phyloP scores from a whole-genome alignment of 2,797 vertebrate genomes.

The Pangasius krempfi region DNA sequence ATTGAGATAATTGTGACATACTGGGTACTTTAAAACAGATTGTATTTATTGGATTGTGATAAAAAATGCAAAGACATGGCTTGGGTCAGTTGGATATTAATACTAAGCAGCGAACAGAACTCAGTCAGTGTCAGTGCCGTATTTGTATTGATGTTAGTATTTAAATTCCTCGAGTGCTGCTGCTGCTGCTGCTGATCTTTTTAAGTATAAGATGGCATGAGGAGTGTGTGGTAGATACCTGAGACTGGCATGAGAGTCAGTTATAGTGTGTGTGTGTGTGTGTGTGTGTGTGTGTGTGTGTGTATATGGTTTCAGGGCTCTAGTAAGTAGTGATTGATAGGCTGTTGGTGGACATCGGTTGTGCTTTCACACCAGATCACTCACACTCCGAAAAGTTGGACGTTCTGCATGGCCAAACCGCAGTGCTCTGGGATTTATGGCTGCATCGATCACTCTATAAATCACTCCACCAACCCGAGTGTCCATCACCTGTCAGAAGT shows the following conservation, averaged over 20 bases:
- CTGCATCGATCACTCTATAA: constrained; percentile 39
- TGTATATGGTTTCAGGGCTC: not conserved
- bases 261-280: not conserved
- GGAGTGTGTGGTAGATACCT: constrained; percentile 39
- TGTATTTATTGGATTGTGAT: too few species aligned
- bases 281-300: constrained; percentile 13
- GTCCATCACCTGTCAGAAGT: constrained; percentile 38
- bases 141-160: not conserved
- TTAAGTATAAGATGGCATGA: constrained; percentile 39
- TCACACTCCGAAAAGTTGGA: not conserved
- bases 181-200: constrained; percentile 41
- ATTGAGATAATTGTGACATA: not conserved
- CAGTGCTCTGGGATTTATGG: constrained; percentile 13
- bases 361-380: constrained; percentile 38
- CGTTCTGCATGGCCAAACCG: constrained; percentile 3
- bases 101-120: not conserved
- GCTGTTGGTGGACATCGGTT: constrained; percentile 25
- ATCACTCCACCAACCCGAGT: constrained; percentile 30
- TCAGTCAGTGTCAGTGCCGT: too few species aligned
- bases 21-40: not conserved
- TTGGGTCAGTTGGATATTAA: not conserved
- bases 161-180: constrained; percentile 6
- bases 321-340: constrained; percentile 26
- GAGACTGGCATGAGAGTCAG: constrained; percentile 6
- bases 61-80: not conserved